These are phyloP conservation scores for Drosophila hydei DNA, from an alignment of 1,140 invertebrate species.

Conservation along the genomic window DNA sequence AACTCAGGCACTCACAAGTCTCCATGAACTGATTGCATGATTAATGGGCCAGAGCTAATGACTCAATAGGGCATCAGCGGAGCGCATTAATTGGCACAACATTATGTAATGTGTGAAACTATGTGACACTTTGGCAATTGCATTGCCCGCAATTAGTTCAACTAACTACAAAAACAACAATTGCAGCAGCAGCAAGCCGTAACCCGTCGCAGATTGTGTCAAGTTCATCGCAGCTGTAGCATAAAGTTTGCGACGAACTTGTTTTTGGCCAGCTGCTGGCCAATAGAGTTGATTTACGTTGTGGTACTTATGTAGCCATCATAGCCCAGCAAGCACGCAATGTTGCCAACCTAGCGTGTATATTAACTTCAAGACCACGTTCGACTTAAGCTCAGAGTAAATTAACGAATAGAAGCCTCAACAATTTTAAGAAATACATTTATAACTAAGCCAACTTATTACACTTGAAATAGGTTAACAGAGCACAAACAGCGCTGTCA, in stretches of 20 bases:
- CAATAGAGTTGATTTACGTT: constrained; percentile 25
- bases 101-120: constrained; percentile 55
- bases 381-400: too few species aligned
- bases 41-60: constrained; percentile 61
- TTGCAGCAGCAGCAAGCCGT: not conserved
- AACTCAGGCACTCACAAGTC: not conserved
- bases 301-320: too few species aligned
- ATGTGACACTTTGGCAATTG: constrained; percentile 68
- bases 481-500: too few species aligned
- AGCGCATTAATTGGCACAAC: constrained; percentile 47
- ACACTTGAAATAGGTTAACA: too few species aligned
- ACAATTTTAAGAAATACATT: not conserved
- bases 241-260: constrained; percentile 52
- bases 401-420: too few species aligned
- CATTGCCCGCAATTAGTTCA: constrained; percentile 52
- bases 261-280: constrained; percentile 5
- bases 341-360: not conserved
- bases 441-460: too few species aligned
- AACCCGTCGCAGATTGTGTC: constrained; percentile 53
- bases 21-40: constrained; percentile 49
- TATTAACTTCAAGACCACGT: not conserved
- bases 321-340: constrained; percentile 8
- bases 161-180: constrained; percentile 1
- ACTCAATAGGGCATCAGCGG: constrained; percentile 42
- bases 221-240: constrained; percentile 53